These are phyloP conservation scores for Aphis craccivora DNA, from an alignment of 1,140 invertebrate genomes.

Conservation along the genomic window DNA sequence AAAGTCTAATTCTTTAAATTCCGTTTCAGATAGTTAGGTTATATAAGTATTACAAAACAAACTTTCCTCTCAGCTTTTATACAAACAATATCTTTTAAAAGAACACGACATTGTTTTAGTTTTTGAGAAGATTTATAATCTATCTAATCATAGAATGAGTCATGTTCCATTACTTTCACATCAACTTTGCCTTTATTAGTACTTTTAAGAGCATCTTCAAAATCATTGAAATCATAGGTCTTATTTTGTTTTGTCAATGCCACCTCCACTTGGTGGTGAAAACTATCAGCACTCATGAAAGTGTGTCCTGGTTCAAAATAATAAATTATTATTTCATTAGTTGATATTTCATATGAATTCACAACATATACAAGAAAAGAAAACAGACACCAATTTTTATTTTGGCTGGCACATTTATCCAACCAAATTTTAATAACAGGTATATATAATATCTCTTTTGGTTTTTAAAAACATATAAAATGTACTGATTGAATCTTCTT, in stretches of 20 bases:
- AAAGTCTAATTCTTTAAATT: not conserved
- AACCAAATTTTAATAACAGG: too few species aligned
- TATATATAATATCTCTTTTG: too few species aligned
- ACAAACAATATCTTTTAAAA: constrained; percentile 15
- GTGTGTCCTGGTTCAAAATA: constrained; percentile 12
- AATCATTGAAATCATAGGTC: constrained; percentile 8
- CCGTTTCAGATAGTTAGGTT: not conserved
- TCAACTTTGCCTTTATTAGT: not conserved
- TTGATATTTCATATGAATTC: constrained; percentile 4
- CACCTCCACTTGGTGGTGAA: constrained; percentile 2
- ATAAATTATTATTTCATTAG: not conserved
- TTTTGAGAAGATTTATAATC: not conserved
- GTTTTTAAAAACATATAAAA: too few species aligned
- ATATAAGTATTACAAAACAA: not conserved
- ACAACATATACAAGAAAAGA: too few species aligned
- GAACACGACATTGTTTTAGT: not conserved
- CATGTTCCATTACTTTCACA: not conserved
- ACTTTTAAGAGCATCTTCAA: not conserved
- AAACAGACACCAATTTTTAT: too few species aligned
- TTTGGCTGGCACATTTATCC: too few species aligned
- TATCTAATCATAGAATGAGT: not conserved
- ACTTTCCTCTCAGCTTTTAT: constrained; percentile 21
- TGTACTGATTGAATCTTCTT: too few species aligned
- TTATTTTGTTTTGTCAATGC: constrained; percentile 2
- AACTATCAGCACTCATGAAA: constrained; percentile 12